Conservation (phyloP, 2,888 invertebrate species). For the Brenthis ino region DNA sequence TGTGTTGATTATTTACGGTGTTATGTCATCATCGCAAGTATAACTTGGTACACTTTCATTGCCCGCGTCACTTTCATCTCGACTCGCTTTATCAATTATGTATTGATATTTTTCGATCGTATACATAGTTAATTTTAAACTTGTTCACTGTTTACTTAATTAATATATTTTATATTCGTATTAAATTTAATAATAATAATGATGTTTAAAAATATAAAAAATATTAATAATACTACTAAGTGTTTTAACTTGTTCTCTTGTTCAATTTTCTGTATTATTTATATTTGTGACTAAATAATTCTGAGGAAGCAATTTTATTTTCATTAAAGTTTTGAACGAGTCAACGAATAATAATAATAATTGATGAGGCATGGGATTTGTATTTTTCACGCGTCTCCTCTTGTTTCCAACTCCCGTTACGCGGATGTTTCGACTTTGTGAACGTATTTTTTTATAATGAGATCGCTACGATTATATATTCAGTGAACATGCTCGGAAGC, state of each 20-base stretch:
- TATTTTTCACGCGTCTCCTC: slow-evolving; percentile 42
- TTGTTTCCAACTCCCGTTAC: slow-evolving; percentile 45
- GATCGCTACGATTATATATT: slow-evolving; percentile 26
- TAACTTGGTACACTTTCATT: slow-evolving; percentile 31
- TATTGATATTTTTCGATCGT: slow-evolving; percentile 1
- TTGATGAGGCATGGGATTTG: slow-evolving; percentile 41
- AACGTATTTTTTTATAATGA: slow-evolving; percentile 21
- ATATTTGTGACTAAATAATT: neutral
- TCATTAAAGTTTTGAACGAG: slow-evolving; percentile 30
- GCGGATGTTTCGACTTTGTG: slow-evolving; percentile 37
- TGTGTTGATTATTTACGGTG: slow-evolving; percentile 40
- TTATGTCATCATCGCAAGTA: slow-evolving; percentile 37
- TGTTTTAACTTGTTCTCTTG: no score
- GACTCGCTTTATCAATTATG: slow-evolving; percentile 9
- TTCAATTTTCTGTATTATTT: no score
- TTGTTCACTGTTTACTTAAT: neutral
- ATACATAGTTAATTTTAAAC: neutral
- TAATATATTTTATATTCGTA: no score
- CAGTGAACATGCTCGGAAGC: slow-evolving; percentile 12
- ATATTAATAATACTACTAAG: no score
- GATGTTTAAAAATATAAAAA: no score
- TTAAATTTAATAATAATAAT: no score
- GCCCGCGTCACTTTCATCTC: slow-evolving; percentile 37
- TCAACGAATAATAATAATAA: slow-evolving; percentile 43
- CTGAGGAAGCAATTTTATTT: neutral